Evolutionary conservation across 2,888 invertebrate genomes (phyloP), one percentile per base, ranked within the genome.

Genomic region (Coelogynopora nodosa): DNA sequence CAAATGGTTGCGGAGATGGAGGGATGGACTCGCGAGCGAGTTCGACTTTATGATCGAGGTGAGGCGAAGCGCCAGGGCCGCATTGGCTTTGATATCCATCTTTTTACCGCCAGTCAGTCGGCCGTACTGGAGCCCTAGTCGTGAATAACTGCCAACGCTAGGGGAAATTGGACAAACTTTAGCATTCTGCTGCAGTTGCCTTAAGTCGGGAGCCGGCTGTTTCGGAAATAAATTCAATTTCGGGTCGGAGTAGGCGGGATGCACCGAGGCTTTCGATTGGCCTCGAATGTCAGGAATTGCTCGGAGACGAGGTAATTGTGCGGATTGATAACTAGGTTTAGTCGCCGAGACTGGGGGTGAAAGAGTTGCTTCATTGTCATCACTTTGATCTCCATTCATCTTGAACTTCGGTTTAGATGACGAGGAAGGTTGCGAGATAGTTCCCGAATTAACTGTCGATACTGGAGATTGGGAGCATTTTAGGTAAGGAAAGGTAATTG

Each of bases 31-130:
- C 23, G 74, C 27, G 18, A 74, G 74, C 18, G 74, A 74, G 74
- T 74, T 74, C 23, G 74, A 74, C 74, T 74, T 74, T 10, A 74
- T 74, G 5, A 74, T 74, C 10, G 74, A 74, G 23, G 74, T 74
- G 5, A 74, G 74, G 18, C 74, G 74, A 74, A 74, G 74, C 18
- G 74, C 74, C 18, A 74, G 74, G 74, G 74, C 74, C 23, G 74
- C 74, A 26, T 74, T 74, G 5, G 74, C 74, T 26, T 74, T 74
- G 74, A 74, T 74, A 23, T 74, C 74, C 5, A 5, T 23, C 74
- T n/a, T 74, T 26, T 74, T 74, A n/a, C 74, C 2, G 27, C 74
- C 74, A 5, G 10, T 23, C 2, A 5, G 5, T 5, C 23, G 5
- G 23, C 5, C 23, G 23, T 74, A 74, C 2, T 74, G 74, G 2